Base-by-base conservation (phyloP, 2,797 vertebrate species). In the Poecilia velifera region DNA sequence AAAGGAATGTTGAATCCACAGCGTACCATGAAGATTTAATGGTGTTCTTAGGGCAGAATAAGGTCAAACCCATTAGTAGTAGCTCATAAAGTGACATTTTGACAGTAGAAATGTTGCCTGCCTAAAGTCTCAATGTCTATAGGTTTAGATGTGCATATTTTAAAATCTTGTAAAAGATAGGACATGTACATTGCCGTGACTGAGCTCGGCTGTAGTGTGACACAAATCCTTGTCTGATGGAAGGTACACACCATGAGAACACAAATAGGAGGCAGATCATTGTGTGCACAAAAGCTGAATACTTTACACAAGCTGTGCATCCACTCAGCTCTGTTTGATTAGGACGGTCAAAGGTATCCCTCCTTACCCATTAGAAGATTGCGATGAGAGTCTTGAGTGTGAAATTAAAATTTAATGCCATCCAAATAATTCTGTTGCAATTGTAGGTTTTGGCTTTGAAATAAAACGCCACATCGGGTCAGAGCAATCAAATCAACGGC, bases 231-330 rank as follows among this genome's bases (percentile, higher is more conserved):
- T 7, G 70, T 91, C 82, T 93, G 86, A 92, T 91, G 87, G 88
- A 94, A 92, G 73, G 78, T 87, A 90, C 93, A 94, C 86, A 91
- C 49, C 76, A 41, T 55, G 76, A 84, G 78, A 82, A 86, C 85
- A 87, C 82, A 87, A 83, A 76, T 77, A 71, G 47, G 49, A 90
- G 78, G 78, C 36, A 22, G 62, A 78, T 70, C 57, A 16, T 14
- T 92, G 83, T 93, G 78, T 91, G 85, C 83, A 73, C 80, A 86
- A 83, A 88, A 78, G 84, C 87, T 85, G 87, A 92, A 84, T 79
- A 88, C 87, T 31, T 18, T 34, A 45, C 68, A 90, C 88, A 92
- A n/a, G 76, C 82, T 81, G 47, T 84, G 86, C 85, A 83, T 89
- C 84, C 84, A 79, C 84, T 91, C 74, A 77, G 74, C 82, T 82